Base-by-base conservation (phyloP, 1,140 invertebrate species). In the Drosophila lacteicornis region DNA sequence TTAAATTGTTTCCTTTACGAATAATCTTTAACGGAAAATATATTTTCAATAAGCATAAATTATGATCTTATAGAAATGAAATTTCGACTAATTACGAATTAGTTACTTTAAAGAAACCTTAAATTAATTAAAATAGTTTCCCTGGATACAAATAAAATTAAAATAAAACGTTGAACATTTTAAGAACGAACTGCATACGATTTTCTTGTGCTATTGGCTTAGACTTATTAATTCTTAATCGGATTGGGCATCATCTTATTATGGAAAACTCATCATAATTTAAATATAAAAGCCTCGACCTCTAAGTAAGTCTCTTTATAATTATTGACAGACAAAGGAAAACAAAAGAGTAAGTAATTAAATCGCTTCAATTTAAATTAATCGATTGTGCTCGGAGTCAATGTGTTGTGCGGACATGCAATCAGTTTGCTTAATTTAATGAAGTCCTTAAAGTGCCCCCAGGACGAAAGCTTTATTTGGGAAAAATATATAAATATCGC, bases 291-390 rank as follows among this genome's bases (percentile, higher is more conserved):
- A 57, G 50, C 61, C n/a, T 63, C 27, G 13, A 6, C 12, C 25
- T 19, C 22, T 36, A 27, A 46, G 19, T 27, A 13, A 61, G 22
- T 30, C 15, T 15, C 51, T 7, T 22, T 19, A 25, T 13, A 43
- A 40, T 43, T 43, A 27, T 19, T 58, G 38, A 22, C 25, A 43
- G 40, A 17, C n/a, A 7, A n/a, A 6, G 38, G 27, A 58, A 65
- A 59, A 65, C 56, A 46, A 61, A 61, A 66, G 42, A 66, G 45
- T 46, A 46, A 36, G 30, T 66, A 61, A 66, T 66, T 66, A 61
- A 61, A 45, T 30, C 27, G 17, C 27, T n/a, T 43, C 38, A 59
- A 65, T 46, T 33, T 38, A 40, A 46, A 13, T 49, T 36, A 63
- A 67, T 43, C 30, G 27, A 46, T 67, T 51, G 9, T 19, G 30